phyloP scores from a whole-genome alignment of 2,797 vertebrate genomes.

The Pseudopleuronectes americanus region DNA sequence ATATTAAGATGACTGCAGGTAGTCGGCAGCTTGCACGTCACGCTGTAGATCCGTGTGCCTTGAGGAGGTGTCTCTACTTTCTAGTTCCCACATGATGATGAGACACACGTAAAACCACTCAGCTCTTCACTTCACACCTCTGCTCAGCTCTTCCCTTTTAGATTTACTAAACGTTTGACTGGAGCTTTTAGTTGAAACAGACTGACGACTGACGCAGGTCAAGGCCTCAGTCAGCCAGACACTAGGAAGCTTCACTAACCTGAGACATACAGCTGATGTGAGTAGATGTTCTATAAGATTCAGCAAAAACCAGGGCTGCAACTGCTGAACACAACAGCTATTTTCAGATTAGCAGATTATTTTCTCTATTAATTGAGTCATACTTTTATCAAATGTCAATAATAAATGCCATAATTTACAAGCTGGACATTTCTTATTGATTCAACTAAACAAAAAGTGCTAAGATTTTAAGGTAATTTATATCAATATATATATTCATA shows the following conservation, averaged over 20 bases:
- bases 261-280: no score
- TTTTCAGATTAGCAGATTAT: no score
- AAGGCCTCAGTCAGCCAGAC: background rate
- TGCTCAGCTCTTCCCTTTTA: slow-evolving; percentile 1
- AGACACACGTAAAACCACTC: background rate
- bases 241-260: background rate
- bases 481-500: no score
- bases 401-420: no score
- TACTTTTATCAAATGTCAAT: no score
- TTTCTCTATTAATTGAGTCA: no score
- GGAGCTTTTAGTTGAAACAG: slow-evolving; percentile 9
- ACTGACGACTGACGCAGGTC: background rate
- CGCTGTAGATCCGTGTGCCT: background rate
- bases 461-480: no score
- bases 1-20: background rate
- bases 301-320: no score
- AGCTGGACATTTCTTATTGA: no score
- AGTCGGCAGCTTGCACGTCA: background rate
- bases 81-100: slow-evolving; percentile 8
- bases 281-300: no score
- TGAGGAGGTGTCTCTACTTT: slow-evolving; percentile 2
- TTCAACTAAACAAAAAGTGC: no score
- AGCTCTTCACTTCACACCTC: slow-evolving; percentile 14
- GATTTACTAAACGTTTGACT: slow-evolving; percentile 25
- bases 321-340: no score